Percentiles rank a stretch among this genome's conserved stretches.
Evolutionary conservation across 2,113 vertebrate genomes (phyloP).

Genomic region (Girardinichthys multiradiatus): DNA sequence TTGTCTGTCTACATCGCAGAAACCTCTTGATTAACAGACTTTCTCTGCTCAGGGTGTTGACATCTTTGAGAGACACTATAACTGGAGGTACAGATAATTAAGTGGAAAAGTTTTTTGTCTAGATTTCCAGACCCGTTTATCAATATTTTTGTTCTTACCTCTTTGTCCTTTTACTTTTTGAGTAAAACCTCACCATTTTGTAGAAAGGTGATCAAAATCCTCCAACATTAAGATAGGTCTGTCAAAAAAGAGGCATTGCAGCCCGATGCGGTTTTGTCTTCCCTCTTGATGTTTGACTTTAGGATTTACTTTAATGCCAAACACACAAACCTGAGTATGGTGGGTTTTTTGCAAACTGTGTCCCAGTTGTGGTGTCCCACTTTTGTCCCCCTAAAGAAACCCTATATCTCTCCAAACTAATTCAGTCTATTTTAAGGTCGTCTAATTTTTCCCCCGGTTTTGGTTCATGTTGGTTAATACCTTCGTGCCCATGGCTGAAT

Average conservation of each 20-base stretch:
- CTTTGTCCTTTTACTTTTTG: background rate
- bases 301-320: constrained; percentile 25
- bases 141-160: background rate
- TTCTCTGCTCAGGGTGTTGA: too few relatives aligned
- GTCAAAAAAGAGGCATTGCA: constrained; percentile 13
- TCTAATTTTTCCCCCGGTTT: constrained; percentile 23
- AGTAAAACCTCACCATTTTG: background rate
- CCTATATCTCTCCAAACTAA: background rate
- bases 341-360: constrained; percentile 32
- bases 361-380: constrained; percentile 59
- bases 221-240: background rate
- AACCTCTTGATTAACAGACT: too few relatives aligned
- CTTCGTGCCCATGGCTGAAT: constrained; percentile 14
- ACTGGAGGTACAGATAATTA: too few relatives aligned
- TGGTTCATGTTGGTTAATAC: constrained; percentile 26
- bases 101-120: too few relatives aligned
- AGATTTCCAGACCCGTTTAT: background rate
- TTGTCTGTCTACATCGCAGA: too few relatives aligned
- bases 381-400: constrained; percentile 28
- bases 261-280: constrained; percentile 2
- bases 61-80: too few relatives aligned
- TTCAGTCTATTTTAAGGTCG: constrained; percentile 21
- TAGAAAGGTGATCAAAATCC: background rate
- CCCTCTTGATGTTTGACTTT: background rate
- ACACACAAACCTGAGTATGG: background rate